Percentiles rank a stretch among this genome's conserved stretches.
phyloP scores from a whole-genome alignment of 2,888 invertebrate species.

The Acanthosepion esculentum region DNA sequence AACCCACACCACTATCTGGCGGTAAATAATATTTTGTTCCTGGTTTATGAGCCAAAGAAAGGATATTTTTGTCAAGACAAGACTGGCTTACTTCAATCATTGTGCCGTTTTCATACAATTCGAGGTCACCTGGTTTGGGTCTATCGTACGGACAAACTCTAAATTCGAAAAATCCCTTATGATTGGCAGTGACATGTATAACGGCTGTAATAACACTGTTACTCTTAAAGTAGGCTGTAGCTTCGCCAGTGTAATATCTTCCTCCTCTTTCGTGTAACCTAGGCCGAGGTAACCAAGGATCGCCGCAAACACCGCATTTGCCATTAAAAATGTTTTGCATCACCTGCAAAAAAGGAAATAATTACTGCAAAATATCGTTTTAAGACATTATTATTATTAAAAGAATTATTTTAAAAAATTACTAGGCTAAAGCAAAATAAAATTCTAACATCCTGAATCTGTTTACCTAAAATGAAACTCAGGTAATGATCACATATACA shows the following conservation, averaged over 20 bases:
- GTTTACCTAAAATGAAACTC: no score
- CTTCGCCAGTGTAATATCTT: constrained; percentile 54
- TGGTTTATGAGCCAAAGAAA: constrained; percentile 52
- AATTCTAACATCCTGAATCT: no score
- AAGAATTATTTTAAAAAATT: no score
- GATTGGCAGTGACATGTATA: constrained; percentile 57
- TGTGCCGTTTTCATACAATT: constrained; percentile 52
- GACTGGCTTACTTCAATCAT: constrained; percentile 56
- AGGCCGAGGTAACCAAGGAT: constrained; percentile 54
- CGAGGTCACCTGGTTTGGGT: constrained; percentile 54
- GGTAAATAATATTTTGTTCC: constrained; percentile 54
- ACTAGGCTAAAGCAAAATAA: no score
- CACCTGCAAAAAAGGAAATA: constrained; percentile 48
- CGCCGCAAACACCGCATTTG: constrained; percentile 59
- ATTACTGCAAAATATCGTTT: background rate
- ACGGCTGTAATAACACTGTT: constrained; percentile 55
- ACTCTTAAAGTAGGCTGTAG: constrained; percentile 52
- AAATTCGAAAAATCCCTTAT: constrained; percentile 59
- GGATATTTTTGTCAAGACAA: constrained; percentile 57
- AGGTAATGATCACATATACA: no score
- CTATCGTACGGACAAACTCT: constrained; percentile 57
- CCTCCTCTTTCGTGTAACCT: constrained; percentile 59
- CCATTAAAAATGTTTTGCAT: constrained; percentile 53
- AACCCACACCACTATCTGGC: constrained; percentile 51
- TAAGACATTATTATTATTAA: no score